phyloP scores from a whole-genome alignment of 2,888 invertebrate genomes.

The Peribatodes rhomboidaria region DNA sequence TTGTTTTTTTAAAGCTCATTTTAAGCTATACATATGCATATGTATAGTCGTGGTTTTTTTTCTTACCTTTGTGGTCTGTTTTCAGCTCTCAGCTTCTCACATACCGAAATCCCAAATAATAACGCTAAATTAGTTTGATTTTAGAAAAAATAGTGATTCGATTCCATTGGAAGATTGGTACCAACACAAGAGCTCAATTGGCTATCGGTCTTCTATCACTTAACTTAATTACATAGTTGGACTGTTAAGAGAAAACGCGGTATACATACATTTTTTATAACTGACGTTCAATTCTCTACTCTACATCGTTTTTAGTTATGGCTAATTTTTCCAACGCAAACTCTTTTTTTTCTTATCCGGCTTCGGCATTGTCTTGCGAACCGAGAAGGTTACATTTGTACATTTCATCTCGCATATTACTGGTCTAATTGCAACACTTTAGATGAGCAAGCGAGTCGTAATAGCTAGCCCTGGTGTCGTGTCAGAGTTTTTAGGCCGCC shows the following conservation, averaged over 20 bases:
- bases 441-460: no score
- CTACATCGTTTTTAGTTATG: not conserved
- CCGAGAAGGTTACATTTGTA: not conserved
- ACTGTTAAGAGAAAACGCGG: not conserved
- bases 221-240: not conserved
- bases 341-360: not conserved
- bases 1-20: no score
- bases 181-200: not conserved
- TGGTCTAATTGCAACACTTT: not conserved
- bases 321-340: not conserved
- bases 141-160: not conserved
- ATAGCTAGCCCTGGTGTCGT: no score
- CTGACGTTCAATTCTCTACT: slow-evolving; percentile 1
- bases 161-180: not conserved
- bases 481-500: no score
- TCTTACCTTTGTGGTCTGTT: no score
- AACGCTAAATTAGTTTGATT: no score
- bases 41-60: no score
- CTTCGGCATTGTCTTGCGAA: not conserved
- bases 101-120: no score
- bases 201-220: not conserved
- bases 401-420: not conserved
- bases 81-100: no score
- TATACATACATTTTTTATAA: not conserved
- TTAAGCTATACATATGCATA: no score